Evolutionary conservation across 2,888 invertebrate species (phyloP).

Genomic region (Mythimna albipuncta): DNA sequence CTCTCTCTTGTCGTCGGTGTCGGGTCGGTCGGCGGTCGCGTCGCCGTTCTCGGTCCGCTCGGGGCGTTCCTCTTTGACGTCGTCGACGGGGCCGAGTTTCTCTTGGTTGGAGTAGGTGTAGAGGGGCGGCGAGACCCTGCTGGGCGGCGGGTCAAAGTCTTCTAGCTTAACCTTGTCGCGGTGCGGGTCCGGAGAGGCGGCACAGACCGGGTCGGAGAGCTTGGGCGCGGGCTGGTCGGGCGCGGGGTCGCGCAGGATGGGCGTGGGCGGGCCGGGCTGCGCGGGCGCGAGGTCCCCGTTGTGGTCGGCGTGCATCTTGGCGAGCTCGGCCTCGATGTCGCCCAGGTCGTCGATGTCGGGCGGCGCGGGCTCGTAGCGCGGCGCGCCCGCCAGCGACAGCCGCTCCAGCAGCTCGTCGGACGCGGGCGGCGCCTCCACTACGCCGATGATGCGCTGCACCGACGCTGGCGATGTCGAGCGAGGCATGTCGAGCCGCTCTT

Average conservation of each 20-base stretch:
- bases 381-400: conserved; percentile 74
- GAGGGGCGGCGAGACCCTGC: conserved; percentile 93
- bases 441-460: conserved; percentile 87
- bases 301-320: conserved; percentile 91
- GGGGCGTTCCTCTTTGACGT: conserved; percentile 88
- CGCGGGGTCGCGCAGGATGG: conserved; percentile 46
- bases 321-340: conserved; percentile 93
- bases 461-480: conserved; percentile 84
- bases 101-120: conserved; percentile 95
- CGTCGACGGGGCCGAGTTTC: conserved; percentile 77
- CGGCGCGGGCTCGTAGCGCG: conserved; percentile 80
- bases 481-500: conserved; percentile 86
- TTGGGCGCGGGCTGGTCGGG: conserved; percentile 11
- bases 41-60: conserved; percentile 83
- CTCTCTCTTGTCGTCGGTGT: conserved; percentile 66
- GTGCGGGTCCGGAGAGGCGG: conserved; percentile 37
- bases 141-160: conserved; percentile 92
- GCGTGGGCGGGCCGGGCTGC: conserved; percentile 64
- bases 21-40: conserved; percentile 49
- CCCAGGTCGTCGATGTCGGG: conserved; percentile 90
- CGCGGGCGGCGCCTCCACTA: conserved; percentile 77
- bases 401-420: conserved; percentile 80
- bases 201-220: conserved; percentile 19
- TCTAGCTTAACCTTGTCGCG: conserved; percentile 75
- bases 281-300: conserved; percentile 79